A percentile compares a stretch with the other conserved stretches of the same genome.
These are phyloP conservation scores for Scolanthus callimorphus DNA, from an alignment of 92 coral and sea anemone species.

Conservation along the genomic window DNA sequence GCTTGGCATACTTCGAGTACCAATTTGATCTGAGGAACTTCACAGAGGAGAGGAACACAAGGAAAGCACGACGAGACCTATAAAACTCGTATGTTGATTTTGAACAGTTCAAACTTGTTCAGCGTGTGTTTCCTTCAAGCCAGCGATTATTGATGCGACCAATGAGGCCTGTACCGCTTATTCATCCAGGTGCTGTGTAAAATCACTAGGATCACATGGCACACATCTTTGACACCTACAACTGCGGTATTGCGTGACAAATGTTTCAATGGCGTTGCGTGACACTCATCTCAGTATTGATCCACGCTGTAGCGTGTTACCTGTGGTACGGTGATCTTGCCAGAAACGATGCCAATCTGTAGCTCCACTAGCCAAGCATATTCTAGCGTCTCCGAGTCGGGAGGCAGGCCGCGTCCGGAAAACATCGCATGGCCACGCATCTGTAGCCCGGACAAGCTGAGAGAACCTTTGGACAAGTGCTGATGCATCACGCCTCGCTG, in stretches of 20 bases:
- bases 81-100: too few relatives aligned
- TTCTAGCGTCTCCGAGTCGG: slow-evolving; percentile 88
- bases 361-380: slow-evolving; percentile 95
- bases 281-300: too few relatives aligned
- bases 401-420: slow-evolving; percentile 89
- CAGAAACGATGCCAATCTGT: slow-evolving; percentile 92
- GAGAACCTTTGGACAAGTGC: slow-evolving; percentile 81
- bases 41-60: too few relatives aligned
- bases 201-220: too few relatives aligned
- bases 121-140: too few relatives aligned
- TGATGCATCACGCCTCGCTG: slow-evolving; percentile 79
- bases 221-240: too few relatives aligned
- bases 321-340: slow-evolving; percentile 94
- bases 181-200: neutral
- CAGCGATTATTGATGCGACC: too few relatives aligned
- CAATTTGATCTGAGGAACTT: too few relatives aligned
- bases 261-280: neutral
- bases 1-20: too few relatives aligned
- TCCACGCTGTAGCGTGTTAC: slow-evolving; percentile 39
- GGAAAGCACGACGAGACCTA: too few relatives aligned
- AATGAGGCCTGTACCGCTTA: too few relatives aligned
- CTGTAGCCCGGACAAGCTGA: slow-evolving; percentile 94
- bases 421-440: slow-evolving; percentile 99
- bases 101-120: too few relatives aligned
- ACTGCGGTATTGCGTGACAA: neutral